Conservation (phyloP, 2,888 invertebrate species). For the Orthosia cruda region DNA sequence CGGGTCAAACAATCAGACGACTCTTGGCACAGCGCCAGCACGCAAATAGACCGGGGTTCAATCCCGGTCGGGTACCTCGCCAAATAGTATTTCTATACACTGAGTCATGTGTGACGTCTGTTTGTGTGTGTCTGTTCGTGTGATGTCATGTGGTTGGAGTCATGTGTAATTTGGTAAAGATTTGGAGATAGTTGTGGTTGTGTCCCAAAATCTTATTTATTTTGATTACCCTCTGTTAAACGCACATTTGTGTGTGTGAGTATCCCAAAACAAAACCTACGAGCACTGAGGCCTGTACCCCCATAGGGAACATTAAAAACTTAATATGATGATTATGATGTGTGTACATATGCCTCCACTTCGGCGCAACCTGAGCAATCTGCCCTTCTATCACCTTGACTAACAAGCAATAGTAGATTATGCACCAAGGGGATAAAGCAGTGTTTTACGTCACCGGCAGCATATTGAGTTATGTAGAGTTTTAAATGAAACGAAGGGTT, state of each 20-base stretch:
- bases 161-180: conserved; percentile 33
- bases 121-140: conserved; percentile 51
- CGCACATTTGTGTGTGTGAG: no score
- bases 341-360: background rate
- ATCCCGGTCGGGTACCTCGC: conserved; percentile 83
- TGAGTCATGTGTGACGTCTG: conserved; percentile 80
- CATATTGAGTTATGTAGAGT: no score
- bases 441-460: no score
- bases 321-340: no score
- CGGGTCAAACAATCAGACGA: conserved; percentile 82
- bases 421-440: no score
- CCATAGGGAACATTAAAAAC: no score
- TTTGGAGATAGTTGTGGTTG: conserved; percentile 3
- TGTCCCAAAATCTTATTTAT: background rate
- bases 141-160: conserved; percentile 59
- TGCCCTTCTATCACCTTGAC: no score
- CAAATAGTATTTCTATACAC: conserved; percentile 84
- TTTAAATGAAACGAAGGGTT: no score
- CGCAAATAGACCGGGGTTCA: conserved; percentile 88
- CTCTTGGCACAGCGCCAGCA: conserved; percentile 83
- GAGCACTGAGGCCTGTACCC: no score
- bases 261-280: no score
- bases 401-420: no score
- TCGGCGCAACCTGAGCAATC: background rate
- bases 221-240: background rate